phyloP scores from a whole-genome alignment of 2,797 vertebrate species.

The Lycodopsis pacificus region DNA sequence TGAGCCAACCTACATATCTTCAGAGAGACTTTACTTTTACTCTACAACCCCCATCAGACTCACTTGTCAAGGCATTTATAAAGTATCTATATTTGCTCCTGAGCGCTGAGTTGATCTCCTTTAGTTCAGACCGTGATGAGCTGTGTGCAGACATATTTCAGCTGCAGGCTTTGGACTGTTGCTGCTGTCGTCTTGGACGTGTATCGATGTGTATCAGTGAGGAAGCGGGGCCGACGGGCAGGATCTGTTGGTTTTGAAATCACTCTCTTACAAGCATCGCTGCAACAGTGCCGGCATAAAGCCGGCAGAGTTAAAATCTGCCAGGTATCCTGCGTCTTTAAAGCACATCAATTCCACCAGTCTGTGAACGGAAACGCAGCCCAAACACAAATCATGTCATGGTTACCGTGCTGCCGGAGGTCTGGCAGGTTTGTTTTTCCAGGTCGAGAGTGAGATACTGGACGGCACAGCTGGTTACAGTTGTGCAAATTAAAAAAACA shows the following conservation, averaged over 20 bases:
- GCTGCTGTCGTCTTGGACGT: background rate
- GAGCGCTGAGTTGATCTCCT: background rate
- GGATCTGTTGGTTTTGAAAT: slow-evolving; percentile 15
- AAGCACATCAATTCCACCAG: background rate
- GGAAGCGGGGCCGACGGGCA: background rate
- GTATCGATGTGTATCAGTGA: slow-evolving; percentile 7
- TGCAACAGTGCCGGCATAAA: background rate
- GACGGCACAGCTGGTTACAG: background rate
- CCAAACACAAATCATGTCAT: background rate
- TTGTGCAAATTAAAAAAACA: background rate
- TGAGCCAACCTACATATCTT: background rate
- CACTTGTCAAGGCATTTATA: slow-evolving; percentile 16
- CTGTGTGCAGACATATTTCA: slow-evolving; percentile 5
- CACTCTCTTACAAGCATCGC: background rate
- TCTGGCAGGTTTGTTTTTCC: background rate
- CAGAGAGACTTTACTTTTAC: slow-evolving; percentile 5
- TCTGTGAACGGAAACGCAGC: background rate
- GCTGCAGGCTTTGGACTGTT: slow-evolving; percentile 14
- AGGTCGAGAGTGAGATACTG: background rate
- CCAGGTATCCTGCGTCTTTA: background rate
- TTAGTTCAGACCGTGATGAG: background rate
- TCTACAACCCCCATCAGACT: slow-evolving; percentile 8
- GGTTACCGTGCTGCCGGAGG: background rate
- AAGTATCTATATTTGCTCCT: slow-evolving; percentile 18
- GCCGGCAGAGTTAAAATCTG: background rate